phyloP scores from a whole-genome alignment of 2,113 vertebrate species.

The Pogonocichla stellata region DNA sequence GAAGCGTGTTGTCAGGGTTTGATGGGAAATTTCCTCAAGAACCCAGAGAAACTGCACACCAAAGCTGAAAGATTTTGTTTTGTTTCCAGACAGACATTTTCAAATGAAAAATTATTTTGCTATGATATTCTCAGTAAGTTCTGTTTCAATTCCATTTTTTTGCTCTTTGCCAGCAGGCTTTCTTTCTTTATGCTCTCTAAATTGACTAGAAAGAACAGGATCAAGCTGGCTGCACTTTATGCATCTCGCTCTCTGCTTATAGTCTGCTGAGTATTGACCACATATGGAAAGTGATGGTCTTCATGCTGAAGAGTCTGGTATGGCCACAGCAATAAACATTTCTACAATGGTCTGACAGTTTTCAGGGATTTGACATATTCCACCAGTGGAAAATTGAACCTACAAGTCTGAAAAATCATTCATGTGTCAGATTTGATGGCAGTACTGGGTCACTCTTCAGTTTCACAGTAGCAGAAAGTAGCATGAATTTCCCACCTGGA shows the following conservation, averaged over 20 bases:
- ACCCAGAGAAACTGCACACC: neutral
- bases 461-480: neutral
- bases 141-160: neutral
- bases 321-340: neutral
- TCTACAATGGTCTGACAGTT: neutral
- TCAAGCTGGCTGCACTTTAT: neutral
- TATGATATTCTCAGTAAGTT: neutral
- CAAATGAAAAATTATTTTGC: neutral
- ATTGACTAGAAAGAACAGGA: neutral
- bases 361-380: neutral
- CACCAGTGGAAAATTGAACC: constrained; percentile 2
- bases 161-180: neutral
- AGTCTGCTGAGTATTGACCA: neutral
- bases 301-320: neutral
- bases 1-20: neutral
- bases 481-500: neutral
- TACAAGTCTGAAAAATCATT: constrained; percentile 4
- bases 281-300: neutral
- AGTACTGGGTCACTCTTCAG: constrained; percentile 14
- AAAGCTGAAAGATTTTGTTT: neutral
- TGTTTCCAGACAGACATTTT: neutral
- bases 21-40: neutral
- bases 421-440: constrained; percentile 17
- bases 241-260: neutral
- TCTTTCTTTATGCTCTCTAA: neutral